A percentile compares a stretch with the other conserved stretches of the same genome.
These are phyloP conservation scores for Paradoxurus hermaphroditus DNA, from an alignment of 2,113 vertebrate species.

Conservation along the genomic window DNA sequence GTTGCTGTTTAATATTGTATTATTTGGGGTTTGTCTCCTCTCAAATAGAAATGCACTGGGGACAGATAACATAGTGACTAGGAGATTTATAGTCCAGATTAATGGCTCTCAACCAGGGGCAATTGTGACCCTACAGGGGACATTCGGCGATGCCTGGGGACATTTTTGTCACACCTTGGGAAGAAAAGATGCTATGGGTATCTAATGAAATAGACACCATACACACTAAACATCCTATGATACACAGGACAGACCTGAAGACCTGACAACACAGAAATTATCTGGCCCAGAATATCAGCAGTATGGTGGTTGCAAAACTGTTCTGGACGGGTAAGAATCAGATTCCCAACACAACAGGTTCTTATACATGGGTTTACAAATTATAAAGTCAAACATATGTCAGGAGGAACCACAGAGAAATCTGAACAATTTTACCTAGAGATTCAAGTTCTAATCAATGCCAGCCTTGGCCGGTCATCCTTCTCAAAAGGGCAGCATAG, in stretches of 20 bases:
- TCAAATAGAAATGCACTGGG: neutral
- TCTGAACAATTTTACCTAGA: neutral
- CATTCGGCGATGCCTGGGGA: neutral
- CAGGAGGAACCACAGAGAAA: neutral
- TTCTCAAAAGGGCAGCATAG: neutral
- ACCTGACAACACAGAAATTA: neutral
- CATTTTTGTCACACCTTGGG: neutral
- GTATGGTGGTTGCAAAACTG: neutral
- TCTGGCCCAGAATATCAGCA: neutral
- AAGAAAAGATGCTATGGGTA: neutral
- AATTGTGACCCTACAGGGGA: neutral
- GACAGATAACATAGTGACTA: neutral
- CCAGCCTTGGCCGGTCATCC: neutral
- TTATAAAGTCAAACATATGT: neutral
- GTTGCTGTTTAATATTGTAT: neutral
- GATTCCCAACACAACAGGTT: neutral
- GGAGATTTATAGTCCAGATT: neutral
- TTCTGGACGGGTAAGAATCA: neutral
- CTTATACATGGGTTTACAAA: neutral
- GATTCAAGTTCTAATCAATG: neutral
- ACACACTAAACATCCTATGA: neutral
- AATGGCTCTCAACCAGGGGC: neutral
- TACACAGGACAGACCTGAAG: neutral
- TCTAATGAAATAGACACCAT: neutral
- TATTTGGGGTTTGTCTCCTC: neutral